phyloP scores from a whole-genome alignment of 2,113 vertebrate species.

The Asarcornis scutulata region DNA sequence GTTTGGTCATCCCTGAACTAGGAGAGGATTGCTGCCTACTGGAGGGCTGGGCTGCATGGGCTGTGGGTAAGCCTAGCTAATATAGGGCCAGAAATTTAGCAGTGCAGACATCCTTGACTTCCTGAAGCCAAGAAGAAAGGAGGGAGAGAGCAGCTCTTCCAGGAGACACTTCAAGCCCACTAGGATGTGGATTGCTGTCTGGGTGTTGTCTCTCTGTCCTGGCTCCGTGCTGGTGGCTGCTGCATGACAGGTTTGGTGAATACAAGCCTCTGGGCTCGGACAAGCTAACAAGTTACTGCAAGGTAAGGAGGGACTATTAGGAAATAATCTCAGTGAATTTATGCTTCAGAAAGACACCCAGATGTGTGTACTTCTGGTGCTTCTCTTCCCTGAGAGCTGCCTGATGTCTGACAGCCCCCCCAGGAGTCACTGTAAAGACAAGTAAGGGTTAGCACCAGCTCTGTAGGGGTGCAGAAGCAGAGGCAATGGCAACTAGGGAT shows the following conservation, averaged over 20 bases:
- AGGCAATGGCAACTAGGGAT: neutral
- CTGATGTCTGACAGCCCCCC: neutral
- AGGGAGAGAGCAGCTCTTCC: neutral
- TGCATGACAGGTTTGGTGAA: neutral
- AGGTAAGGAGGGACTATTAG: neutral
- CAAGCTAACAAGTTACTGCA: neutral
- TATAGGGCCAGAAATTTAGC: neutral
- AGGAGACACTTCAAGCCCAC: neutral
- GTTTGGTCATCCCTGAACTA: neutral
- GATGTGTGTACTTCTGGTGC: neutral
- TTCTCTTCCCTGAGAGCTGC: neutral
- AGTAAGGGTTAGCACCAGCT: neutral
- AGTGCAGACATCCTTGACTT: neutral
- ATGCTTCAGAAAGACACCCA: neutral
- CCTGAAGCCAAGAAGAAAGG: neutral
- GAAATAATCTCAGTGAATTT: neutral
- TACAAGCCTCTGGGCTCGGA: neutral
- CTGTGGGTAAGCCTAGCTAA: neutral
- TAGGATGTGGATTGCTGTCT: neutral
- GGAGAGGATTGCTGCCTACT: neutral
- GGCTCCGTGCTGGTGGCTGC: accelerated
- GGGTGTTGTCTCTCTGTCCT: neutral
- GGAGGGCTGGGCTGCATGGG: neutral
- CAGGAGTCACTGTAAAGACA: neutral
- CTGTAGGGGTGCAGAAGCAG: neutral